A percentile compares a stretch with the other conserved stretches of the same genome.
phyloP scores from a whole-genome alignment of 1,140 invertebrate species.

The Aricia agestis region DNA sequence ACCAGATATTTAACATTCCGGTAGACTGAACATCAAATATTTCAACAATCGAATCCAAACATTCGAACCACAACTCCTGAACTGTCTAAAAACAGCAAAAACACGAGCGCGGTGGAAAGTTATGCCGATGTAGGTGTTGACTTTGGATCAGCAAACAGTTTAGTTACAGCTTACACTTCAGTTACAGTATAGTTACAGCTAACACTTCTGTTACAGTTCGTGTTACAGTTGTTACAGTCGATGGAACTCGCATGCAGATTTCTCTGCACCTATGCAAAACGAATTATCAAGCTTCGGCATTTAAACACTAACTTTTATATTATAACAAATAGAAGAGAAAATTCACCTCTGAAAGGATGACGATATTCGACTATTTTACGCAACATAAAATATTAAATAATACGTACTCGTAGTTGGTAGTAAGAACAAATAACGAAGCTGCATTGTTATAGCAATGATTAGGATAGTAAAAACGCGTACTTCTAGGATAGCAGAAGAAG shows the following conservation, averaged over 20 bases:
- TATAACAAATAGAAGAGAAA: too few species aligned
- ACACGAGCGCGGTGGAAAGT: not conserved
- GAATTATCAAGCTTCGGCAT: not conserved
- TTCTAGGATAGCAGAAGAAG: too few species aligned
- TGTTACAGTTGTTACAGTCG: not conserved
- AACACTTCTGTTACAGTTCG: too few species aligned
- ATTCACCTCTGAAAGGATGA: too few species aligned
- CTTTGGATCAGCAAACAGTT: not conserved
- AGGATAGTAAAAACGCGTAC: too few species aligned
- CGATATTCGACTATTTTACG: too few species aligned
- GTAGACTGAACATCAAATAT: not conserved
- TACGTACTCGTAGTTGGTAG: too few species aligned
- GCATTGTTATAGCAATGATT: too few species aligned
- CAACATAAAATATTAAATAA: too few species aligned
- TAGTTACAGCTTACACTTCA: not conserved
- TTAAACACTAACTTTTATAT: too few species aligned
- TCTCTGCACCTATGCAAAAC: not conserved
- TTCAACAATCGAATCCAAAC: not conserved
- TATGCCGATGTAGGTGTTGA: not conserved
- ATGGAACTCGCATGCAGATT: not conserved
- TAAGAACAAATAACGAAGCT: too few species aligned
- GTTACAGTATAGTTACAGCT: not conserved
- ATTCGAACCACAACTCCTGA: not conserved
- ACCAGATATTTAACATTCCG: too few species aligned
- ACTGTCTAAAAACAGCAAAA: slow-evolving; percentile 3